phyloP scores from a whole-genome alignment of 92 coral and sea anemone species.

The Porites rus region DNA sequence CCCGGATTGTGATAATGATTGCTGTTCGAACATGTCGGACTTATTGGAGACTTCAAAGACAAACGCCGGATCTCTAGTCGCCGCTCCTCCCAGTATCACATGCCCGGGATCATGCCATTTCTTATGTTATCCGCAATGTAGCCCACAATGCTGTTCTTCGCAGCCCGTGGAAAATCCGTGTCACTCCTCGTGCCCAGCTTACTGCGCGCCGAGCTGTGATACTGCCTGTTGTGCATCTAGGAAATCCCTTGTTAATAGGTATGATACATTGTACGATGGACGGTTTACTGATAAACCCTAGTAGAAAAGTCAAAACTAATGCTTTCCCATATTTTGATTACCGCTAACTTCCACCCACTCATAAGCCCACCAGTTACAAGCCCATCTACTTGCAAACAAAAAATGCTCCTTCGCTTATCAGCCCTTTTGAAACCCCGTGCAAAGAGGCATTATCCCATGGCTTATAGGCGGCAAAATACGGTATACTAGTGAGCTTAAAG shows the following conservation, averaged over 20 bases:
- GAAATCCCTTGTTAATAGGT: slow-evolving; percentile 54
- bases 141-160: slow-evolving; percentile 71
- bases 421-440: no score
- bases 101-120: slow-evolving; percentile 73
- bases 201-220: slow-evolving; percentile 76
- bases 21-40: slow-evolving; percentile 46
- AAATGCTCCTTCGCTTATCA: no score
- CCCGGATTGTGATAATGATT: slow-evolving; percentile 64
- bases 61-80: slow-evolving; percentile 2
- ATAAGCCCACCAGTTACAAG: no score
- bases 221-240: slow-evolving; percentile 65
- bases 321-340: no score
- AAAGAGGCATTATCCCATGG: no score
- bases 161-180: slow-evolving; percentile 60
- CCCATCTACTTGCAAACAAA: no score
- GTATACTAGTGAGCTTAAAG: no score
- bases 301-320: no score
- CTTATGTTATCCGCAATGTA: slow-evolving; percentile 74
- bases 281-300: no score
- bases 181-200: slow-evolving; percentile 64
- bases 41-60: slow-evolving; percentile 17
- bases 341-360: no score
- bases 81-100: slow-evolving; percentile 39
- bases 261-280: not conserved
- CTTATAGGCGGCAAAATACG: no score